Evolutionary conservation across 2,113 vertebrate genomes (phyloP), one percentile per base, ranked within the genome.

Genomic region (Thomomys bottae): DNA sequence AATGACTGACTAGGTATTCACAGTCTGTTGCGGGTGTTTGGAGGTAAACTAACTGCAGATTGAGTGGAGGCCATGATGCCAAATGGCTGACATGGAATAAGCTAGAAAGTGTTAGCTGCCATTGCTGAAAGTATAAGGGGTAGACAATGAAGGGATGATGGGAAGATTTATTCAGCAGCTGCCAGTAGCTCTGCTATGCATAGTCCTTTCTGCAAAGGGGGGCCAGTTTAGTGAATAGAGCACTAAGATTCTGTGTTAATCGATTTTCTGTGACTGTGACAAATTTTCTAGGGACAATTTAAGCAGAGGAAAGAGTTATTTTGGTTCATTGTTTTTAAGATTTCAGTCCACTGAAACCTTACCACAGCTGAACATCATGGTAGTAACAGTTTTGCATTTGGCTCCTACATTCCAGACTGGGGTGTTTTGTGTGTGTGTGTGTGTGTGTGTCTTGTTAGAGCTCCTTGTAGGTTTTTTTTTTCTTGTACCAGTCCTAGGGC

Each of bases 401-500:
- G 49, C 14, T 18, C 49, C 49, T 54, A 54, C 49, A 54, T 54
- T 54, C 14, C 49, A 54, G 49, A 15, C 49, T 54, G 49, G 49
- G 17, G 18, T 54, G 4, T 54, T 17, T 54, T 54, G n/a, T n/a
- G n/a, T n/a, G n/a, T n/a, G n/a, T n/a, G n/a, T n/a, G n/a, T n/a
- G n/a, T n/a, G n/a, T n/a, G n/a, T 54, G 49, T 54, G 49, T 54
- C 49, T 54, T 54, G 15, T 54, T 54, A 54, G 49, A 54, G 49
- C 49, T 54, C 49, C 49, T 54, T 54, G 14, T 54, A 54, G 14
- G 4, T 54, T 54, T 72, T 34, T 40, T 18, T 20, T 24, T 15
- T 64, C 54, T 26, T 20, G 45, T 32, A 67, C 89, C 67, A 79
- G 95, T 76, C 23, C 88, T 93, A 87, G 94, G 88, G 90, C 67